A percentile compares a stretch with the other conserved stretches of the same genome.
phyloP scores from a whole-genome alignment of 2,113 vertebrate species.

The Lepus americanus region DNA sequence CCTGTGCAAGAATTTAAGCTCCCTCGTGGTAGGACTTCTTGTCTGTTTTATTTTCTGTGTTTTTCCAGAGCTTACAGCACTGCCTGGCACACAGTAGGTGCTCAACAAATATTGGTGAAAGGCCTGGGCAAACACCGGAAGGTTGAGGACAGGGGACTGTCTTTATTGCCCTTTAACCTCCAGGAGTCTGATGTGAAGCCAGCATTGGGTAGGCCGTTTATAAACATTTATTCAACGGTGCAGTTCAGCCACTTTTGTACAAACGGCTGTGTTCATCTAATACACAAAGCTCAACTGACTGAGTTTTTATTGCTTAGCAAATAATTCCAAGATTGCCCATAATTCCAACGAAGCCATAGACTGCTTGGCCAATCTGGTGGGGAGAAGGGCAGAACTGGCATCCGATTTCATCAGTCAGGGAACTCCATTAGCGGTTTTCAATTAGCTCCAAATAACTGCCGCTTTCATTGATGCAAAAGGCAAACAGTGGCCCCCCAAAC shows the following conservation, averaged over 20 bases:
- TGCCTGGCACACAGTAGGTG: neutral
- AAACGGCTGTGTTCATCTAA: slow-evolving; percentile 32
- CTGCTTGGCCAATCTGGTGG: slow-evolving; percentile 36
- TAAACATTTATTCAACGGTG: slow-evolving; percentile 27
- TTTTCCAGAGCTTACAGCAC: neutral
- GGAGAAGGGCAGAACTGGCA: slow-evolving; percentile 31
- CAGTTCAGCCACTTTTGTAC: slow-evolving; percentile 54
- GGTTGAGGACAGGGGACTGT: neutral
- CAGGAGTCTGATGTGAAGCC: neutral
- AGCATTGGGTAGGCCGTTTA: neutral
- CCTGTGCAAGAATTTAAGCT: slow-evolving; percentile 13
- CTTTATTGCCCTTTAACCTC: neutral
- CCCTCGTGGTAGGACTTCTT: no score
- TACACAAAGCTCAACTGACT: slow-evolving; percentile 22
- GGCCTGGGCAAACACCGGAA: neutral
- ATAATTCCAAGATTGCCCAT: slow-evolving; percentile 63
- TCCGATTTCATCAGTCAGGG: slow-evolving; percentile 65
- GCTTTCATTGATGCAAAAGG: slow-evolving; percentile 35
- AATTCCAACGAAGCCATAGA: slow-evolving; percentile 47
- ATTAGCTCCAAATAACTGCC: slow-evolving; percentile 59
- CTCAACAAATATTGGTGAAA: neutral
- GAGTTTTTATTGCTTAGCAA: slow-evolving; percentile 55
- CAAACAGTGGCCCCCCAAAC: neutral
- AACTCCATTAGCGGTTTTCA: slow-evolving; percentile 67
- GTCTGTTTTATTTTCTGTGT: slow-evolving; percentile 1